Evolutionary conservation across 2,113 vertebrate species (phyloP), one percentile per base, ranked within the genome.

Genomic region (Hippoglossus stenolepis): DNA sequence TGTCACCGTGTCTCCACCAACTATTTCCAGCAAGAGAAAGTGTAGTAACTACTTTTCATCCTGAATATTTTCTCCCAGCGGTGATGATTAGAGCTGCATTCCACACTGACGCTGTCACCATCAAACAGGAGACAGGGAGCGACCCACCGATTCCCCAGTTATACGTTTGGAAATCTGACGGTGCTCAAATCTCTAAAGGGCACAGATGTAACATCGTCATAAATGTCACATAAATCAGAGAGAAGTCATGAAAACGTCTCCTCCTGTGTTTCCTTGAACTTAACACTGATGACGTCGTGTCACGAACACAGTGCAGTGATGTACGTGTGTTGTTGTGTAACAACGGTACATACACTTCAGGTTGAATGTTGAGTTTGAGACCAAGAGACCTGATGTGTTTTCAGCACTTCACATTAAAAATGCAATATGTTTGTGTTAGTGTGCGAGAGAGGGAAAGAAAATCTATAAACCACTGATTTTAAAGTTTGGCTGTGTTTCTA

Each of bases 161-260:
- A 64, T 75, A 67, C 57, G 43, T 38, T 38, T 28, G 18, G 28
- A 66, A 59, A 73, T 83, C 24, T 63, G 78, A 23, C 26, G 2
- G 5, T 63, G 38, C 43, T 53, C 6, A 54, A n/a, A 3, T 65
- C 15, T 71, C 57, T 61, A 12, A 43, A 26, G 57, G 75, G 11
- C n/a, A 23, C 54, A 26, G 18, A 49, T 1, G 28, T 40, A 65
- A 60, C 70, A 63, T 51, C n/a, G 24, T 82, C 47, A 15, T 43
- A 78, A 82, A 79, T 78, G 79, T 72, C 57, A n/a, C 17, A 62
- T 68, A 73, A 82, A 90, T 85, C 73, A 82, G 43, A 71, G 7
- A 67, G 9, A 54, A 54, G 5, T 3, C 51, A 38, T 75, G 65
- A 65, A 62, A 38, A 65, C 13, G 56, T 66, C 65, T 49, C 56